Evolutionary conservation across 2,113 vertebrate genomes (phyloP).

Genomic region (Crotalus horridus): DNA sequence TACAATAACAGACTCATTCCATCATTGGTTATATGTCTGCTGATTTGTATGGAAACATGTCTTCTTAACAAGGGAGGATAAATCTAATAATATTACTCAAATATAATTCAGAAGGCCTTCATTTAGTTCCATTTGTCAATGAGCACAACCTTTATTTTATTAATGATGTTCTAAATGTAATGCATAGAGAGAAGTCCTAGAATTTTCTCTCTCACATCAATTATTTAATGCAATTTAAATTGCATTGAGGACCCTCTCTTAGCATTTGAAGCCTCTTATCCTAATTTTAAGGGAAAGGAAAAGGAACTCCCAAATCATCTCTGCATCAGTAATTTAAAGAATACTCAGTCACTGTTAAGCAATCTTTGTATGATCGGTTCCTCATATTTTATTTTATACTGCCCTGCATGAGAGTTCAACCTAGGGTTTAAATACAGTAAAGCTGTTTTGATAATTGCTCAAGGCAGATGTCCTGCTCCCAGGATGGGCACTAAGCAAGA

Average conservation of each 20-base stretch:
- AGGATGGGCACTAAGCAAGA: slow-evolving; percentile 29
- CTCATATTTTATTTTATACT: background rate
- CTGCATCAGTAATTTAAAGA: background rate
- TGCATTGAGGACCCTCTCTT: slow-evolving; percentile 10
- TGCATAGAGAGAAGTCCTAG: background rate
- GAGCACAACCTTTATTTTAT: background rate
- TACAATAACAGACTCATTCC: background rate
- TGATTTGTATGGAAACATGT: background rate
- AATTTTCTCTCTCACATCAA: background rate
- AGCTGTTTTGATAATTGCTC: background rate
- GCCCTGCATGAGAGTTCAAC: slow-evolving; percentile 16
- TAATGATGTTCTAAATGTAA: slow-evolving; percentile 9
- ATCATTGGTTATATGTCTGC: background rate
- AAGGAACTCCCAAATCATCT: background rate
- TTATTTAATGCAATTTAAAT: slow-evolving; percentile 38
- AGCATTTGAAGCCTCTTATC: background rate
- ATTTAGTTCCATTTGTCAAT: background rate
- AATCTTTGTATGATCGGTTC: slow-evolving; percentile 27
- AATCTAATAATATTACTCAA: background rate
- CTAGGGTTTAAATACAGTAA: background rate
- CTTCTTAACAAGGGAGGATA: background rate
- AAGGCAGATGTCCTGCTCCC: slow-evolving; percentile 26
- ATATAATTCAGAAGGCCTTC: slow-evolving; percentile 3
- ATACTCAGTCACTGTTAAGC: slow-evolving; percentile 34
- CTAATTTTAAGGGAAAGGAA: background rate